These are phyloP conservation scores for Sthenelais limicola DNA, from an alignment of 2,888 invertebrate genomes.

Conservation along the genomic window DNA sequence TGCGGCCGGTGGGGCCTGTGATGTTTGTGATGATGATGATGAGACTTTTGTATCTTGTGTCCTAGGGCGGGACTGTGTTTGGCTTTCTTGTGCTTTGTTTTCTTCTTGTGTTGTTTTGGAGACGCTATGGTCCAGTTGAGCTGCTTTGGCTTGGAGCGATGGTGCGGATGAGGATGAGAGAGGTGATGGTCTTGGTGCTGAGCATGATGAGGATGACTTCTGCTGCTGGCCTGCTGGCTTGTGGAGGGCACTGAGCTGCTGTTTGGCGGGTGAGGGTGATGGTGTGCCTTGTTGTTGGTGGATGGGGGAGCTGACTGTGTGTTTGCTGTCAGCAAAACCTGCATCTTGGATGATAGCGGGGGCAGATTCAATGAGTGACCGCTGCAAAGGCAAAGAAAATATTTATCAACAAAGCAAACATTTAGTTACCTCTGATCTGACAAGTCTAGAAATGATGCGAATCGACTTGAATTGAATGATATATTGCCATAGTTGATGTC, in stretches of 20 bases:
- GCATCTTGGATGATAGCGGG: too few relatives aligned
- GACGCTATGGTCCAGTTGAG: background rate
- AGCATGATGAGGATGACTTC: background rate
- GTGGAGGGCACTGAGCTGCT: background rate
- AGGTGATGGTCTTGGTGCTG: background rate
- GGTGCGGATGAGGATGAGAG: too few relatives aligned
- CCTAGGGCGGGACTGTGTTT: background rate
- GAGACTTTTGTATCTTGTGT: background rate
- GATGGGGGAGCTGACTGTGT: too few relatives aligned
- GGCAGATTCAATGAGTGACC: conserved; percentile 23
- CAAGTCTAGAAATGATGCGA: too few relatives aligned
- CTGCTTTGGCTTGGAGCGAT: too few relatives aligned
- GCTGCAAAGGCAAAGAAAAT: too few relatives aligned
- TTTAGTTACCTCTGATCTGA: too few relatives aligned
- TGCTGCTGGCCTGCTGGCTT: conserved; percentile 4
- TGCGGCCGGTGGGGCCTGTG: background rate
- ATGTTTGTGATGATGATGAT: background rate
- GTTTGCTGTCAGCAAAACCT: too few relatives aligned
- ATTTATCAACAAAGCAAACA: too few relatives aligned
- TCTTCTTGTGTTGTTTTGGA: conserved; percentile 14
- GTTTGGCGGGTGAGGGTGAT: conserved; percentile 8
- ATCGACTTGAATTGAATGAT: too few relatives aligned
- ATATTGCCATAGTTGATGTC: too few relatives aligned
- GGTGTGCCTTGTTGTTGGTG: conserved; percentile 8
- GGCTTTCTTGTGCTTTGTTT: conserved; percentile 6